Conservation (phyloP, 2,797 vertebrate species). For the Mareca penelope region DNA sequence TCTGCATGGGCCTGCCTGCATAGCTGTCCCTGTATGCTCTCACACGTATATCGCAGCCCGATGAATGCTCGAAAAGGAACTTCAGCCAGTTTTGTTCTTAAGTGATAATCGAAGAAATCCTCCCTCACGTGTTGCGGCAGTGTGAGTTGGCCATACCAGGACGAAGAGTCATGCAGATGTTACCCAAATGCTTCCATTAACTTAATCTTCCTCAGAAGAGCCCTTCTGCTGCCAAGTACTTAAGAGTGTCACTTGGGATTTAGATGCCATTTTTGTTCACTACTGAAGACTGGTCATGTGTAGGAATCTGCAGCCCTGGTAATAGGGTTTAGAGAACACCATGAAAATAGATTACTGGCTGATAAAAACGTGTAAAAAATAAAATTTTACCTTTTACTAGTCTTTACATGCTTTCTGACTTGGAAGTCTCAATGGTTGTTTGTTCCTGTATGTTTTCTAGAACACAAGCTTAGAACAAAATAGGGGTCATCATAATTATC, state of each 20-base stretch:
- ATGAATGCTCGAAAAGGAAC: neutral
- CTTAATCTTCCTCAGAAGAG: conserved; percentile 79
- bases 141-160: conserved; percentile 71
- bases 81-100: conserved; percentile 71
- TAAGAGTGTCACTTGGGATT: conserved; percentile 75
- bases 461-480: conserved; percentile 1
- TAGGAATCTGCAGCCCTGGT: conserved; percentile 68
- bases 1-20: neutral
- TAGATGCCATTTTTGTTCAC: conserved; percentile 75
- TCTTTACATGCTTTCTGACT: neutral
- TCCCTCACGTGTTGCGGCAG: conserved; percentile 71
- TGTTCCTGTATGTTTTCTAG: neutral
- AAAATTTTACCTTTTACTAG: conserved; percentile 36
- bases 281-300: conserved; percentile 71
- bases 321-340: conserved; percentile 68
- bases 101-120: conserved; percentile 76
- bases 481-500: neutral
- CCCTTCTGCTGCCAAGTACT: conserved; percentile 75
- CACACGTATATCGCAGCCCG: neutral
- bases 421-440: neutral
- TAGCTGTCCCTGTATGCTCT: neutral
- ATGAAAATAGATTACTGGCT: conserved; percentile 65
- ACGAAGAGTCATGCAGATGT: conserved; percentile 74
- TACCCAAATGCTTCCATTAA: conserved; percentile 76
- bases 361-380: conserved; percentile 34